Evolutionary conservation across 2,113 vertebrate species (phyloP), one percentile per base, ranked within the genome.

Genomic region (Silurus asotus): DNA sequence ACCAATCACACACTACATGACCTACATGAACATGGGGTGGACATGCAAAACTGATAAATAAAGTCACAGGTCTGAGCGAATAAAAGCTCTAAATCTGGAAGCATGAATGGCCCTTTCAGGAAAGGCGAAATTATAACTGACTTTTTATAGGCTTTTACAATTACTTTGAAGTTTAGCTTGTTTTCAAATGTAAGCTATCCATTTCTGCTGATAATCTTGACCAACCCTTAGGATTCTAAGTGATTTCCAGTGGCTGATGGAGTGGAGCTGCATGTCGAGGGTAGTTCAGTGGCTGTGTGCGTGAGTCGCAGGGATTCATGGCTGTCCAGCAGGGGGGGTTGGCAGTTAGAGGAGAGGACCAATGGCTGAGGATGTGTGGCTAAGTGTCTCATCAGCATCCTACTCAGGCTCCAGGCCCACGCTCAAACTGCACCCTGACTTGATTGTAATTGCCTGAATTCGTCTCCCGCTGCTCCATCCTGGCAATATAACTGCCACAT

Each of bases 401-500:
- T 97, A 96, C 97, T 99, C 98, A 98, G 97, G 97, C 96, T 96
- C 96, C 96, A 94, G 96, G 96, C 95, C 96, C 95, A 96, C 96
- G 97, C 96, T 95, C 96, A 96, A 97, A 97, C 97, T 97, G 97
- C 96, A 97, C 97, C 97, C 97, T 98, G 98, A 98, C 97, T 99
- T 99, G 98, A 99, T 99, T 99, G 98, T 99, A 99, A 99, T 99
- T 99, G 98, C 98, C 96, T 96, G 97, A 99, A 99, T 99, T 95
- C 98, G 95, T 95, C 97, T 98, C 98, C 98, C 94, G 98, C 97
- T 97, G 98, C 96, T 99, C 96, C 96, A 97, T 96, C 93, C 94
- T 96, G 97, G 96, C 97, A 97, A 97, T 97, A 98, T 97, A 98
- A 96, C 97, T 96, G 97, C 96, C 96, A 96, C 93, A 93, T 95